Evolutionary conservation across 2,113 vertebrate genomes (phyloP).

Genomic region (Reinhardtius hippoglossoides): DNA sequence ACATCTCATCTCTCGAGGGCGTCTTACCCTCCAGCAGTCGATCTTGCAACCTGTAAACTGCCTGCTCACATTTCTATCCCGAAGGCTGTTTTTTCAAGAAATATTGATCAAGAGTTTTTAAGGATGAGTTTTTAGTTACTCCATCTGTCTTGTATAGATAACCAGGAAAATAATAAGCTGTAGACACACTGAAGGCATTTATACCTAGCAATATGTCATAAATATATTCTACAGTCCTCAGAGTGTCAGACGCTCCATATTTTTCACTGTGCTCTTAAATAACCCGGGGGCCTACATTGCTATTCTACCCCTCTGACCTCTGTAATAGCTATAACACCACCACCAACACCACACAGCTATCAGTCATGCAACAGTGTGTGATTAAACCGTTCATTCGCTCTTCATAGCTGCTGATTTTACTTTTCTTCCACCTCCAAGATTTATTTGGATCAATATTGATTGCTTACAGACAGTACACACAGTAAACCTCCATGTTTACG

Average conservation of each 20-base stretch:
- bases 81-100: conserved; percentile 34
- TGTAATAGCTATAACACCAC: conserved; percentile 15
- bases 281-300: conserved; percentile 10
- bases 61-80: conserved; percentile 42
- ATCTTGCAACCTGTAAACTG: conserved; percentile 21
- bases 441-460: conserved; percentile 39
- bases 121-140: conserved; percentile 12
- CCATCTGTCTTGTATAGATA: not conserved
- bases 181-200: conserved; percentile 2
- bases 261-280: conserved; percentile 18
- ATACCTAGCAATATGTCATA: not conserved
- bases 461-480: conserved; percentile 22
- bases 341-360: conserved; percentile 12
- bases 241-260: not conserved
- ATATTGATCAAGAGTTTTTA: conserved; percentile 30
- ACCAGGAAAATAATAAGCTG: conserved; percentile 5
- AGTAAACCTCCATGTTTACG: conserved; percentile 10
- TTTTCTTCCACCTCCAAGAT: not conserved
- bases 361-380: conserved; percentile 36
- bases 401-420: not conserved
- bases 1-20: conserved; percentile 28
- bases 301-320: conserved; percentile 30
- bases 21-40: conserved; percentile 31
- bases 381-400: conserved; percentile 27
- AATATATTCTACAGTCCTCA: conserved; percentile 5